Evolutionary conservation across 1,140 invertebrate genomes (phyloP).

Genomic region (Drosophila baimaii): DNA sequence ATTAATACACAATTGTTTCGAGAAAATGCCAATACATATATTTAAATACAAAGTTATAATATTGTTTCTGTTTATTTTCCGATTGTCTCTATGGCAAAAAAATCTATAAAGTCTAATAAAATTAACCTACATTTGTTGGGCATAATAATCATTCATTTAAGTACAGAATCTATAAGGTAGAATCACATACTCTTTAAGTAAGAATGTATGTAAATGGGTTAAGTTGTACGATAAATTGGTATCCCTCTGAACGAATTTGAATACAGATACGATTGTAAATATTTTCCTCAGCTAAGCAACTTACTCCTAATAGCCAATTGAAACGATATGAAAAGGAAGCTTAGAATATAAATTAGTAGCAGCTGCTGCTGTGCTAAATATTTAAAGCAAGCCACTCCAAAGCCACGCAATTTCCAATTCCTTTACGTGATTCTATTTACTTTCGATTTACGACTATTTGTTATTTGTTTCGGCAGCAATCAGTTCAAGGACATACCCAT

Average conservation of each 20-base stretch:
- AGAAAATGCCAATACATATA: too few species aligned
- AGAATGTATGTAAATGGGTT: too few species aligned
- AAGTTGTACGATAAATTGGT: too few species aligned
- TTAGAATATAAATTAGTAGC: not conserved
- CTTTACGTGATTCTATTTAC: constrained; percentile 17
- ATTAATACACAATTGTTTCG: too few species aligned
- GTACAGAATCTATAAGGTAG: too few species aligned
- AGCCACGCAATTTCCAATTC: constrained; percentile 1
- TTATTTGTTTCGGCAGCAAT: constrained; percentile 37
- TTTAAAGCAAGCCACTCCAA: not conserved
- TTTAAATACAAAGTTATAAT: too few species aligned
- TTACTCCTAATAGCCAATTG: not conserved
- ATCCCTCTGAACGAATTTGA: not conserved
- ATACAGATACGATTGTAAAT: not conserved
- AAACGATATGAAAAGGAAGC: not conserved
- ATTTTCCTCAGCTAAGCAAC: not conserved
- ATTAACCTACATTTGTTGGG: too few species aligned
- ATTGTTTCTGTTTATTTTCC: too few species aligned
- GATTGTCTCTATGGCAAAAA: too few species aligned
- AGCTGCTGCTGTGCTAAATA: constrained; percentile 15
- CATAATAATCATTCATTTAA: too few species aligned
- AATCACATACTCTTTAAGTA: too few species aligned
- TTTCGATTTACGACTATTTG: constrained; percentile 27
- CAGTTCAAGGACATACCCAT: constrained; percentile 38
- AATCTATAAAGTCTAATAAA: too few species aligned